Conservation (phyloP, 2,888 invertebrate genomes). For the Caenorhabditis plicata region DNA sequence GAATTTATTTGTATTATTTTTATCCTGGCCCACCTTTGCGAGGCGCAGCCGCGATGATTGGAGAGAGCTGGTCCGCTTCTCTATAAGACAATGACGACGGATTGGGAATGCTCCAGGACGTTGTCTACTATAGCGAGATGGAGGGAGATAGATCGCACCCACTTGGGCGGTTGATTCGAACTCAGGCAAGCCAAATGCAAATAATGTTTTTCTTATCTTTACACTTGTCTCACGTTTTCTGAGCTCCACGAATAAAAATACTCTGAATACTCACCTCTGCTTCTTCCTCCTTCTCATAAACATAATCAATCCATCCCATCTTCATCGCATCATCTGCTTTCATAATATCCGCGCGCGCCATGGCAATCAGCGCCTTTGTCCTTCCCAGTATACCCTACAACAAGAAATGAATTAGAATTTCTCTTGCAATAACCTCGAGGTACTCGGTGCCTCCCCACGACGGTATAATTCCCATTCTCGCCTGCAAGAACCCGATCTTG, state of each 20-base stretch:
- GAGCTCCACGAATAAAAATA: not conserved
- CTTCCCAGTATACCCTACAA: constrained; percentile 24
- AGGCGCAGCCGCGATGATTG: too few species aligned
- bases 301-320: constrained; percentile 32
- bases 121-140: too few species aligned
- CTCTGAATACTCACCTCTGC: constrained; percentile 19
- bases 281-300: constrained; percentile 31
- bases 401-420: not conserved
- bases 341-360: constrained; percentile 29
- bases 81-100: too few species aligned
- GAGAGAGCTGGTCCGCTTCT: too few species aligned
- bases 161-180: too few species aligned
- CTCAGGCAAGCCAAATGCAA: too few species aligned
- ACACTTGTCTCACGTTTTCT: too few species aligned
- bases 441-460: constrained; percentile 44
- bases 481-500: constrained; percentile 42
- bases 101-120: too few species aligned
- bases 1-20: too few species aligned
- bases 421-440: constrained; percentile 9
- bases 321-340: constrained; percentile 25
- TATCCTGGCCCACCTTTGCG: too few species aligned
- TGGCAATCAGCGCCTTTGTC: constrained; percentile 17
- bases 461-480: constrained; percentile 42
- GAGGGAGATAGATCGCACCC: too few species aligned
- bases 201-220: too few species aligned